These are phyloP conservation scores for Thera britannica DNA, from an alignment of 2,888 invertebrate species.

Conservation along the genomic window DNA sequence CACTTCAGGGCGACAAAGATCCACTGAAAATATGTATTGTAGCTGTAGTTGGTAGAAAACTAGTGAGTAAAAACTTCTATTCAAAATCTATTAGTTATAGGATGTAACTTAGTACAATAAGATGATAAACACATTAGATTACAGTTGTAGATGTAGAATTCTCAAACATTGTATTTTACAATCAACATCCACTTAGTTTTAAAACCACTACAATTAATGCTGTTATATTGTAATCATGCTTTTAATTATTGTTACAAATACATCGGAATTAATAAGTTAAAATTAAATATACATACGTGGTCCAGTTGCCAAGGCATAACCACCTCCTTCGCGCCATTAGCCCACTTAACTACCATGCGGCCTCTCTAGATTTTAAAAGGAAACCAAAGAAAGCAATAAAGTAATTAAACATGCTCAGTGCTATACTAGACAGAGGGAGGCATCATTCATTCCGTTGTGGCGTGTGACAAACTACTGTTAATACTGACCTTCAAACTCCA, in stretches of 20 bases:
- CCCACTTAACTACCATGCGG: conserved; percentile 84
- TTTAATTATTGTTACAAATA: not conserved
- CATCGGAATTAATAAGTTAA: conserved; percentile 45
- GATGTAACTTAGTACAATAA: not conserved
- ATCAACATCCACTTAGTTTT: conserved; percentile 3
- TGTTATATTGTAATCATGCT: conserved; percentile 11
- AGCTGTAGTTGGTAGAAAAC: not conserved
- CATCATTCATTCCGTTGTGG: conserved; percentile 18
- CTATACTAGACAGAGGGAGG: conserved; percentile 28
- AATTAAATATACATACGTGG: conserved; percentile 73
- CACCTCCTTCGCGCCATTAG: conserved; percentile 79
- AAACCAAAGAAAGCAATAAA: conserved; percentile 75
- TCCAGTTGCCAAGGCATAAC: conserved; percentile 82
- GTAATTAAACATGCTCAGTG: conserved; percentile 70
- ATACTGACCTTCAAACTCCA: conserved; percentile 8
- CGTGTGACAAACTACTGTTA: conserved; percentile 10
- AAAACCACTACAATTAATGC: conserved; percentile 6
- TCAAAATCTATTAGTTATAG: not conserved
- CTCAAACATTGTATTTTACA: not conserved
- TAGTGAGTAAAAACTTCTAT: not conserved
- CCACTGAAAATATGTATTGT: not conserved
- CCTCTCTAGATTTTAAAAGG: conserved; percentile 73
- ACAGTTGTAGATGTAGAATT: not conserved
- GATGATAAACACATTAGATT: not conserved
- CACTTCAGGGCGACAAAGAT: not conserved